Percentiles rank a stretch among this genome's conserved stretches.
Evolutionary conservation across 2,113 vertebrate genomes (phyloP).

Genomic region (Empidonax alnorum): DNA sequence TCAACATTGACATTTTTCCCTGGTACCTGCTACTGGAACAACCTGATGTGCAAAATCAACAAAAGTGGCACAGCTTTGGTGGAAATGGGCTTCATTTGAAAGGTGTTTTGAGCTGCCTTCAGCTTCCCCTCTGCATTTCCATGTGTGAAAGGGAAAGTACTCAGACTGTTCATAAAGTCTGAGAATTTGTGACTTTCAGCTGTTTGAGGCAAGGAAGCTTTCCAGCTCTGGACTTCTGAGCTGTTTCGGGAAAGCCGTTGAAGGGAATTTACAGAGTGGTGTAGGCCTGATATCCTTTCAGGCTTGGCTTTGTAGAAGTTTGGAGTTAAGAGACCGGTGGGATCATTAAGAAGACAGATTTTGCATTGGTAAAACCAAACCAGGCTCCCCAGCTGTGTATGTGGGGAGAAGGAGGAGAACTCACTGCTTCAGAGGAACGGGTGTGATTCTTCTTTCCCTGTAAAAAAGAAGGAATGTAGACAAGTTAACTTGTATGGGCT

Average conservation of each 20-base stretch:
- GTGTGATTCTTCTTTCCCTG: background rate
- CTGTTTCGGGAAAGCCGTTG: background rate
- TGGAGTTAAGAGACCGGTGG: background rate
- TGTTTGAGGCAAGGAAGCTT: background rate
- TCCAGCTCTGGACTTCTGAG: background rate
- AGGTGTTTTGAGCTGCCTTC: background rate
- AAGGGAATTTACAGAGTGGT: background rate
- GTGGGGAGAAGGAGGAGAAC: background rate
- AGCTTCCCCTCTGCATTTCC: background rate
- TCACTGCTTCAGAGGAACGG: background rate
- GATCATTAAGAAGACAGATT: background rate
- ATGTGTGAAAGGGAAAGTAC: background rate
- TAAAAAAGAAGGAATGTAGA: background rate
- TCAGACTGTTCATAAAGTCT: background rate
- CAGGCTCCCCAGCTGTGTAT: background rate
- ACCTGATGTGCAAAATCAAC: background rate
- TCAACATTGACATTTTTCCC: background rate
- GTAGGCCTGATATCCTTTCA: background rate
- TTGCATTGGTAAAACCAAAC: background rate
- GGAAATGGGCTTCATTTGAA: background rate
- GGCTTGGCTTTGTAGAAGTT: background rate
- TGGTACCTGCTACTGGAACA: background rate
- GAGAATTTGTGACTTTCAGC: background rate
- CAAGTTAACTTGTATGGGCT: background rate
- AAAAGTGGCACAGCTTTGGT: background rate